Percentiles rank a stretch among this genome's conserved stretches.
These are phyloP conservation scores for Morinoia aosen DNA, from an alignment of 2,888 invertebrate genomes.

Conservation along the genomic window DNA sequence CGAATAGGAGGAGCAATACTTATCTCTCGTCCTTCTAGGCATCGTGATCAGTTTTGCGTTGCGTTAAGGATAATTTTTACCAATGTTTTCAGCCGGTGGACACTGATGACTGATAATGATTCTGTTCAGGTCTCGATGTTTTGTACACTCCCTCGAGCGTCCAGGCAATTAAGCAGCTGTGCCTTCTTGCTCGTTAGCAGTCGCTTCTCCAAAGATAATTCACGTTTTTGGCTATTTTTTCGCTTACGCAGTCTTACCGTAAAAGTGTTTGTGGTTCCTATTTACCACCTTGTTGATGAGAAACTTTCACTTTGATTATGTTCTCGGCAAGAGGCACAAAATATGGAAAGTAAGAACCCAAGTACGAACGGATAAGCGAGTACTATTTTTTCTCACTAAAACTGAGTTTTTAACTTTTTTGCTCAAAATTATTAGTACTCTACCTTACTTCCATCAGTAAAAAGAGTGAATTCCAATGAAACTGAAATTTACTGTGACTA, in stretches of 20 bases:
- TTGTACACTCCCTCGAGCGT: background rate
- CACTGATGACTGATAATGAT: background rate
- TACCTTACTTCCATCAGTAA: background rate
- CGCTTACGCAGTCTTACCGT: background rate
- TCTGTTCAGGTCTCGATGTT: background rate
- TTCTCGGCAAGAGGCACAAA: background rate
- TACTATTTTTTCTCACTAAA: background rate
- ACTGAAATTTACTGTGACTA: background rate
- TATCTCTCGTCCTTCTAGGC: background rate
- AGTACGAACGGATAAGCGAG: background rate
- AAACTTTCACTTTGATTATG: background rate
- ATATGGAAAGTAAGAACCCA: background rate
- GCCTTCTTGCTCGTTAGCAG: conserved; percentile 8
- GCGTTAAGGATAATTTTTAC: background rate
- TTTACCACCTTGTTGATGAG: background rate
- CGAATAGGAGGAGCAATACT: background rate
- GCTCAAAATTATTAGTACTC: background rate
- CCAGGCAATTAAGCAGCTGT: background rate
- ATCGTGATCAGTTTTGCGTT: background rate
- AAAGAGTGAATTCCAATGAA: background rate
- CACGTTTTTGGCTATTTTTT: background rate
- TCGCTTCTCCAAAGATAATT: background rate
- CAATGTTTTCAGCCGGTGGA: background rate
- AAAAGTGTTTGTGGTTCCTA: background rate
- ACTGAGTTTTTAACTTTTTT: background rate